phyloP scores from a whole-genome alignment of 2,113 vertebrate species.

The Rhizomys pruinosus region DNA sequence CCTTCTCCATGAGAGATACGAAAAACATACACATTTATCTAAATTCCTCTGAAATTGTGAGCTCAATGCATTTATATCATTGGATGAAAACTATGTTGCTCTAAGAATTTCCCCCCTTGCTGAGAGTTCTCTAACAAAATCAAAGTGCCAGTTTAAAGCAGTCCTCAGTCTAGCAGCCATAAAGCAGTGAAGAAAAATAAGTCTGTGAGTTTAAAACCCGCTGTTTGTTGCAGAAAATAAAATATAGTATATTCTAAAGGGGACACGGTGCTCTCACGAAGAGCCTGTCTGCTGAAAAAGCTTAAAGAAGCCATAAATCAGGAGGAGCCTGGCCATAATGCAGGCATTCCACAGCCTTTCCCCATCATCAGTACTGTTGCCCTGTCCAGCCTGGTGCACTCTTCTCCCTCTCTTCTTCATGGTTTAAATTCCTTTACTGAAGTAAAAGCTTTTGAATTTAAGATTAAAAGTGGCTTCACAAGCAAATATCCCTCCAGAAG shows the following conservation, averaged over 20 bases:
- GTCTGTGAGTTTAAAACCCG: constrained; percentile 56
- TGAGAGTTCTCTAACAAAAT: constrained; percentile 41
- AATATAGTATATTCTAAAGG: constrained; percentile 58
- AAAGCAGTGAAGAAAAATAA: constrained; percentile 60
- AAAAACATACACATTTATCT: constrained; percentile 63
- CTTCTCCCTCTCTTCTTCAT: neutral
- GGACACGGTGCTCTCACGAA: constrained; percentile 48
- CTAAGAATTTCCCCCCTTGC: constrained; percentile 10
- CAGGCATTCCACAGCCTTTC: neutral
- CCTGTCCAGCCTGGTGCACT: neutral
- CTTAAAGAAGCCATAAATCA: constrained; percentile 1
- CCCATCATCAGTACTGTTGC: neutral
- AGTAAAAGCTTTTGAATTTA: neutral
- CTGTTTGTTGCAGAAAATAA: constrained; percentile 63
- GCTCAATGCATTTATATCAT: constrained; percentile 37
- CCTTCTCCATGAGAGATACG: constrained; percentile 62
- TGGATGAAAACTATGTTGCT: constrained; percentile 38
- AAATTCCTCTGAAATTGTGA: constrained; percentile 58
- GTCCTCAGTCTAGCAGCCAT: neutral
- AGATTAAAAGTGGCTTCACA: neutral
- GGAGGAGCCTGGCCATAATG: neutral
- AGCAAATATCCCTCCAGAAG: neutral
- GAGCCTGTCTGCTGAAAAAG: neutral
- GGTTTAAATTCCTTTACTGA: neutral
- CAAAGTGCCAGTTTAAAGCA: constrained; percentile 60